These are phyloP conservation scores for Lymantria dispar DNA, from an alignment of 2,888 invertebrate genomes.

Conservation along the genomic window DNA sequence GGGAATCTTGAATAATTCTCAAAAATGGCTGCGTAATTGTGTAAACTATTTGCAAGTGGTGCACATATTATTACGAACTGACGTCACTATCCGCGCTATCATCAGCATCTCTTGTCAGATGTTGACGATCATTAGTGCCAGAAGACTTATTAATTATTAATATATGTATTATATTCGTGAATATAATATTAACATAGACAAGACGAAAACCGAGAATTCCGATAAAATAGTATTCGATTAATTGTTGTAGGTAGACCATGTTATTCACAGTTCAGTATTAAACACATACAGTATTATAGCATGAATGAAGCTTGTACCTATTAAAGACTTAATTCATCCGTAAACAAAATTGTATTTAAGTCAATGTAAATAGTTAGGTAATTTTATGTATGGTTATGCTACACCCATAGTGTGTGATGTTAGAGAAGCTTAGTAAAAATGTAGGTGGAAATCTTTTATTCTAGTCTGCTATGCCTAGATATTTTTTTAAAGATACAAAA, in stretches of 20 bases:
- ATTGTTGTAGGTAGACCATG: conserved; percentile 20
- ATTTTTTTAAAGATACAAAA: neutral
- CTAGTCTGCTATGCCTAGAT: conserved; percentile 33
- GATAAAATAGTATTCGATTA: conserved; percentile 21
- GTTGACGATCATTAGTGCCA: conserved; percentile 40
- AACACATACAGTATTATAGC: conserved; percentile 20
- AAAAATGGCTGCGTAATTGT: conserved; percentile 26
- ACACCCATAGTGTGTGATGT: conserved; percentile 13
- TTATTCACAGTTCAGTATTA: conserved; percentile 27
- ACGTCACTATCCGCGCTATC: conserved; percentile 17
- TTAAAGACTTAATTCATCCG: conserved; percentile 12
- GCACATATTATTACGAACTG: conserved; percentile 22
- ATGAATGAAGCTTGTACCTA: conserved; percentile 17
- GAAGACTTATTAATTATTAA: conserved; percentile 43
- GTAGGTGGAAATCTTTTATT: conserved; percentile 35
- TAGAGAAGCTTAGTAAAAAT: conserved; percentile 10
- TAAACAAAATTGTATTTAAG: conserved; percentile 23
- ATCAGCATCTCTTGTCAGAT: conserved; percentile 26
- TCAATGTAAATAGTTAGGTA: conserved; percentile 31
- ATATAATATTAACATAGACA: conserved; percentile 30
- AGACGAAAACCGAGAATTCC: conserved; percentile 37
- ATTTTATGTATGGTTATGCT: conserved; percentile 19
- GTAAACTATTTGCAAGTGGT: conserved; percentile 33
- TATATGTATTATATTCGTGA: conserved; percentile 41
- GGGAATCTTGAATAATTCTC: conserved; percentile 23